phyloP scores from a whole-genome alignment of 2,888 invertebrate genomes.

The Notocelia uddmanniana region DNA sequence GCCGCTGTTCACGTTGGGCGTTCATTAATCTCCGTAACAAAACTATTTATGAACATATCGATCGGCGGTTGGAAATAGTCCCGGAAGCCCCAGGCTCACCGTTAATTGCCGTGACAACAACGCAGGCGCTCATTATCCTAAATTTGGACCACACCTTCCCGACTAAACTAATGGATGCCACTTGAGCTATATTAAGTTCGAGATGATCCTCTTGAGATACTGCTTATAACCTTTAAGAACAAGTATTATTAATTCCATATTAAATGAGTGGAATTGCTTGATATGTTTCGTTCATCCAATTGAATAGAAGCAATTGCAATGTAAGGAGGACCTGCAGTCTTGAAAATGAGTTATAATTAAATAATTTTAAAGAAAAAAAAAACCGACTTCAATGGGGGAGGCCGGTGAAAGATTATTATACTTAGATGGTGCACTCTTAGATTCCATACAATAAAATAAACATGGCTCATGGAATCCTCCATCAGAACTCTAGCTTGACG shows the following conservation, averaged over 20 bases:
- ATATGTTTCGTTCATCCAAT: background rate
- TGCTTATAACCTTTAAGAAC: constrained; percentile 21
- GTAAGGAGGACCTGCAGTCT: background rate
- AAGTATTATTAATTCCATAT: background rate
- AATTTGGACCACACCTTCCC: constrained; percentile 66
- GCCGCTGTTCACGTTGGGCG: background rate
- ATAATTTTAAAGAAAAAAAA: too few species aligned
- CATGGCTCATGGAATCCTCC: too few species aligned
- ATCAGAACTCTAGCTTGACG: too few species aligned
- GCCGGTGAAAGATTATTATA: too few species aligned
- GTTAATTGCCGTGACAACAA: constrained; percentile 73
- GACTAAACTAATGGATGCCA: constrained; percentile 55
- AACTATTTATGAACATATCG: constrained; percentile 53
- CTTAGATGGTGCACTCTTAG: too few species aligned
- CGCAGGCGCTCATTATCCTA: constrained; percentile 67
- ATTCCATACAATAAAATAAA: too few species aligned
- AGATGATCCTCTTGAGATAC: constrained; percentile 44
- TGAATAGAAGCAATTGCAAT: constrained; percentile 4
- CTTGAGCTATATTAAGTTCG: constrained; percentile 47
- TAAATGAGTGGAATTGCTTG: constrained; percentile 1
- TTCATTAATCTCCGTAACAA: constrained; percentile 3
- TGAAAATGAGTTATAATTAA: constrained; percentile 31
- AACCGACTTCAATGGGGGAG: too few species aligned
- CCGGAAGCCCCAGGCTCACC: constrained; percentile 65
- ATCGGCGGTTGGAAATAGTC: constrained; percentile 67